Evolutionary conservation across 2,888 invertebrate species (phyloP), one percentile per base, ranked within the genome.

Genomic region (Machimus atricapillus): DNA sequence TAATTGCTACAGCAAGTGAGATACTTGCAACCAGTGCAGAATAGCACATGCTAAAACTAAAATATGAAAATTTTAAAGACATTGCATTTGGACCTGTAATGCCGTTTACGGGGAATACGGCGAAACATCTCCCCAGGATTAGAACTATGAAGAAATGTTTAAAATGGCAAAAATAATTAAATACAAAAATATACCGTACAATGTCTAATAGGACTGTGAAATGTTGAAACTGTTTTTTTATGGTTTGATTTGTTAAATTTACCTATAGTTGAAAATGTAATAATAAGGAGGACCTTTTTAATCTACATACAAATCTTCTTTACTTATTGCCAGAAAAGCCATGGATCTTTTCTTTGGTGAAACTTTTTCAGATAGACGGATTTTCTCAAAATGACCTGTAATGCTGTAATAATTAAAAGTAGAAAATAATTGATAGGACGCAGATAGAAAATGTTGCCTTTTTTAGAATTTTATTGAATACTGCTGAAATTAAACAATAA

Each of bases 21-120:
- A 89, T 87, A 2, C 88, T 73, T 9, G 91, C 90, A 34, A 91
- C 89, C 2, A 90, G 16, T 14, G 91, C 43, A 52, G 90, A 89
- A 79, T 90, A 91, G 58, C 90, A 87, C 4, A 91, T 91, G 37
- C 92, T 90, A 79, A 90, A 56, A 87, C 90, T 90, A 1, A 87
- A 87, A 92, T 92, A 93, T 9, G 91, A 90, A 86, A 92, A 93
- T 88, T 90, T 91, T 12, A 93, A 91, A 73, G 92, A 90, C 1
- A 91, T 91, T 0, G 94, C 92, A 88, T 93, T 92, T 2, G 92
- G 90, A 5, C 91, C 90, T 23, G 91, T 93, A 0, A 94, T 90
- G 0, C 94, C 94, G 34, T 91, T 91, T 0, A 94, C 93, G 0
- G 94, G 94, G 91, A 94, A 92, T 85, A 94, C 90, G 83, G 93